These are phyloP conservation scores for Avahi laniger DNA, from an alignment of 2,797 vertebrate species.

Conservation along the genomic window DNA sequence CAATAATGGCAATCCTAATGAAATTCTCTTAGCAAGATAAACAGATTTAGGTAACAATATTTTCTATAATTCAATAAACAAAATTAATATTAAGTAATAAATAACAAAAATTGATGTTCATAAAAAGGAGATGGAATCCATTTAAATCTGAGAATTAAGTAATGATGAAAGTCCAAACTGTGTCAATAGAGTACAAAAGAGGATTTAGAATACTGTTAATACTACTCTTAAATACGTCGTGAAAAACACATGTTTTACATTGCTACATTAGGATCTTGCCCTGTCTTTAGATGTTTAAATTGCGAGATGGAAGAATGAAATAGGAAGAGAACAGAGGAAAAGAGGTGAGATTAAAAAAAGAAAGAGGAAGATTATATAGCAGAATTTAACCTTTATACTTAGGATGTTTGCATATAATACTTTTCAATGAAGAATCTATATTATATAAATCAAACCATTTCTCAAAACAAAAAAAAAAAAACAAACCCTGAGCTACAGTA, in stretches of 20 bases:
- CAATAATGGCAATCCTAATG: background rate
- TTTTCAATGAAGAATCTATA: background rate
- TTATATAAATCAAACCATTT: background rate
- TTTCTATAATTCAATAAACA: background rate
- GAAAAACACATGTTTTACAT: background rate
- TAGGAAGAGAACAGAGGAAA: background rate
- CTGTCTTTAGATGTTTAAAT: background rate
- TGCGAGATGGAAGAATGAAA: background rate
- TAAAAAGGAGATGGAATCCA: background rate
- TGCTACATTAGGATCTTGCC: background rate
- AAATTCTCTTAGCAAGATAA: background rate
- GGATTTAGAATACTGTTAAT: background rate
- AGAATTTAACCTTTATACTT: background rate
- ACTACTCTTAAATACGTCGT: background rate
- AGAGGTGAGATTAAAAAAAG: background rate
- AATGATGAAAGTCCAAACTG: background rate
- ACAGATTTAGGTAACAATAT: background rate
- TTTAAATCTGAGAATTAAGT: background rate
- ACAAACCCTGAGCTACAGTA: background rate
- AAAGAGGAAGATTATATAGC: background rate
- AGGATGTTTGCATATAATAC: background rate
- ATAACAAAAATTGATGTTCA: background rate
- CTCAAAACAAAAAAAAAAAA: conserved; percentile 19
- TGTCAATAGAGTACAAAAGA: background rate
- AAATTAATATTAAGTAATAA: background rate